These are phyloP conservation scores for Alauda arvensis DNA, from an alignment of 2,797 vertebrate genomes.

Conservation along the genomic window DNA sequence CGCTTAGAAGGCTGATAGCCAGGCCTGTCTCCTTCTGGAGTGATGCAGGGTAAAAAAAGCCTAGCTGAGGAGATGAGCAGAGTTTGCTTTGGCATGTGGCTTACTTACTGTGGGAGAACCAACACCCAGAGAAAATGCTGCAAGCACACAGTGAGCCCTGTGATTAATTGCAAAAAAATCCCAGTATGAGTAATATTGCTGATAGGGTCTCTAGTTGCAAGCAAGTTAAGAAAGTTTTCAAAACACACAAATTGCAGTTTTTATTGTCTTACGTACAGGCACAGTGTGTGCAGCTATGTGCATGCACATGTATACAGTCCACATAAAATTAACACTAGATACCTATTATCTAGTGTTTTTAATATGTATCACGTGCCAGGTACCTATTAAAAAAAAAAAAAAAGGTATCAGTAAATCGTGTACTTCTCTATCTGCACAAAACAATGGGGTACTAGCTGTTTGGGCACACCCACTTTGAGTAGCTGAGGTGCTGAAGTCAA, in stretches of 20 bases:
- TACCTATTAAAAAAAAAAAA: neutral
- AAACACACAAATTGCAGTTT: neutral
- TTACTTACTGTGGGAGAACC: neutral
- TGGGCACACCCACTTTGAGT: too few species aligned
- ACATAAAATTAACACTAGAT: neutral
- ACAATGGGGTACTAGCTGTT: fast-evolving
- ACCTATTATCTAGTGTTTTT: too few species aligned
- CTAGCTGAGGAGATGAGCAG: neutral
- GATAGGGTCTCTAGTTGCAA: neutral
- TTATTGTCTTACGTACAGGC: neutral
- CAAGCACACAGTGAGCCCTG: neutral
- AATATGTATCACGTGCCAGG: neutral
- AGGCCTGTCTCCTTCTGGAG: neutral
- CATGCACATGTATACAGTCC: fast-evolving
- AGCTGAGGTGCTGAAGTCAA: too few species aligned
- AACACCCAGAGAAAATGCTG: neutral
- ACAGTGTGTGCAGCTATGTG: fast-evolving
- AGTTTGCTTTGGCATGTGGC: neutral
- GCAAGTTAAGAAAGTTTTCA: neutral
- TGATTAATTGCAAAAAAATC: neutral
- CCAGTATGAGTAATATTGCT: neutral
- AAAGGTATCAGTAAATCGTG: fast-evolving
- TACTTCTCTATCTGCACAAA: neutral
- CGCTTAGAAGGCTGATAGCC: neutral
- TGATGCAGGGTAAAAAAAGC: neutral